Conservation (phyloP, 2,888 invertebrate species). For the Seira musarum region DNA sequence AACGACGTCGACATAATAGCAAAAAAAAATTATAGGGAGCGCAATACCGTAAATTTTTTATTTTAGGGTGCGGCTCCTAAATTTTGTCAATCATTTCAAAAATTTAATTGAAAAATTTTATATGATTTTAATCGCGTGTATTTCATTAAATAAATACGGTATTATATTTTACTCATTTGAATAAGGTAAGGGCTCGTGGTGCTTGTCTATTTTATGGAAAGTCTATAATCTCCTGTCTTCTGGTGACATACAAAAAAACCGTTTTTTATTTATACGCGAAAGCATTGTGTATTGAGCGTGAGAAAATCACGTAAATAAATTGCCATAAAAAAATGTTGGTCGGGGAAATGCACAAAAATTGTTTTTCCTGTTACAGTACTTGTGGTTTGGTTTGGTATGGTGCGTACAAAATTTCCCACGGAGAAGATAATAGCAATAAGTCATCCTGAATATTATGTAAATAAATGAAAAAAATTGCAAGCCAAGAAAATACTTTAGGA, state of each 20-base stretch:
- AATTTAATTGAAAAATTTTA: too few relatives aligned
- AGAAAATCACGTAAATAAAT: slow-evolving; percentile 8
- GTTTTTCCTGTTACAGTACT: not conserved
- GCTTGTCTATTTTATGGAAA: not conserved
- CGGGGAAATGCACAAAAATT: not conserved
- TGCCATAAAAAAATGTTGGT: not conserved
- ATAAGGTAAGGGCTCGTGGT: too few relatives aligned
- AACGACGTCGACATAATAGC: not conserved
- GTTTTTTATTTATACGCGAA: not conserved
- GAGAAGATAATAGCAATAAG: not conserved
- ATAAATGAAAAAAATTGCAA: too few relatives aligned
- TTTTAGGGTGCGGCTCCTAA: too few relatives aligned
- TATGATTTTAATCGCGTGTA: too few relatives aligned
- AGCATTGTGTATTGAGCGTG: not conserved
- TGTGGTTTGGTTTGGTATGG: too few relatives aligned
- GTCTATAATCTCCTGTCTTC: slow-evolving; percentile 2
- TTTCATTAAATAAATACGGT: too few relatives aligned
- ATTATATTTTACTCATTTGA: too few relatives aligned
- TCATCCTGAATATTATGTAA: not conserved
- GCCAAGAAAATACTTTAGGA: not conserved
- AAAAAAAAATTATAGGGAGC: too few relatives aligned
- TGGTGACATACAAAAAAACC: slow-evolving; percentile 8
- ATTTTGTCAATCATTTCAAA: too few relatives aligned
- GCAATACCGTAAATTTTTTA: not conserved
- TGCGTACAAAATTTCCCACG: not conserved